These are phyloP conservation scores for Bibio marci DNA, from an alignment of 2,888 invertebrate genomes.

Conservation along the genomic window DNA sequence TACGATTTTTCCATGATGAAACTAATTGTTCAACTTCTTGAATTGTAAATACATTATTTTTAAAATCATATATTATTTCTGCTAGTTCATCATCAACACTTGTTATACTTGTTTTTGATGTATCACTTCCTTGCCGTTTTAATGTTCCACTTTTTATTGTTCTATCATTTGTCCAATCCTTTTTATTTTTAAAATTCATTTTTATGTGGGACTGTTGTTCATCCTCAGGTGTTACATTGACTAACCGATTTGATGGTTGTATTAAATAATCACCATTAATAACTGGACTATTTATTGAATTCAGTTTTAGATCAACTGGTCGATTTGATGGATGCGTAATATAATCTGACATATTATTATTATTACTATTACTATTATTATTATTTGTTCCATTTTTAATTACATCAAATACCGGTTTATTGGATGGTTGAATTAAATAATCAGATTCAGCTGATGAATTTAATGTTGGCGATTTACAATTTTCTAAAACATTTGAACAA, in stretches of 20 bases:
- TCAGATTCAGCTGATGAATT: conserved; percentile 24
- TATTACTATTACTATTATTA: neutral
- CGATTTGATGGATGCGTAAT: conserved; percentile 27
- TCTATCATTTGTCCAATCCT: conserved; percentile 3
- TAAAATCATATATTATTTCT: conserved; percentile 77
- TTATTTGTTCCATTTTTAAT: conserved; percentile 2
- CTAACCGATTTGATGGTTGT: conserved; percentile 8
- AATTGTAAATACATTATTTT: conserved; percentile 74
- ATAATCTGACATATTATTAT: conserved; percentile 21
- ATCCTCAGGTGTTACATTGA: conserved; percentile 1
- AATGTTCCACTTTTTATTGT: conserved; percentile 19
- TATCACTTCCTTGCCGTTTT: conserved; percentile 25
- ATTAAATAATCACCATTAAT: conserved; percentile 6
- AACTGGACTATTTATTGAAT: conserved; percentile 5
- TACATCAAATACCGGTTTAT: conserved; percentile 35
- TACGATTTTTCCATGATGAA: conserved; percentile 71
- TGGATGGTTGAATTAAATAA: conserved; percentile 43
- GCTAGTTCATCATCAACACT: conserved; percentile 54
- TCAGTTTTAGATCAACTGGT: conserved; percentile 19
- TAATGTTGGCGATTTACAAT: conserved; percentile 12
- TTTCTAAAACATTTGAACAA: conserved; percentile 26
- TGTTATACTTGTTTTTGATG: conserved; percentile 11
- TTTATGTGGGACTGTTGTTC: conserved; percentile 9
- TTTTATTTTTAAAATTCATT: conserved; percentile 10
- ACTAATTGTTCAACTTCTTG: conserved; percentile 71